phyloP scores from a whole-genome alignment of 2,797 vertebrate genomes.

The Coracias cyanogaster region DNA sequence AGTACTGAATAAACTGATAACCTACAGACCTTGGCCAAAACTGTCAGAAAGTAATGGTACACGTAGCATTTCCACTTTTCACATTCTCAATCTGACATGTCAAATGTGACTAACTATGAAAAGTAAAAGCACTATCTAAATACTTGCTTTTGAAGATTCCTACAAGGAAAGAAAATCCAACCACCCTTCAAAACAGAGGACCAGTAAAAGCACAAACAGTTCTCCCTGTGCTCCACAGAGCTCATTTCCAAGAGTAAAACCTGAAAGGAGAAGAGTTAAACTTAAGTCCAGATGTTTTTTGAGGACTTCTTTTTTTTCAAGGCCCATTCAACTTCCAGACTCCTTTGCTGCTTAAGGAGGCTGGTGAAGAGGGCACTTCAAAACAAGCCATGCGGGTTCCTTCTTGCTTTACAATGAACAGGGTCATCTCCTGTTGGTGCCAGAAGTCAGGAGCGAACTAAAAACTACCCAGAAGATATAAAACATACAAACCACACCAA shows the following conservation, averaged over 20 bases:
- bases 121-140: background rate
- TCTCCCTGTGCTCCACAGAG: background rate
- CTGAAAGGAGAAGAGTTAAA: background rate
- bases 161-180: background rate
- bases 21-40: background rate
- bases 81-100: background rate
- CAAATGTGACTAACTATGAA: background rate
- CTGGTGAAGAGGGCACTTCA: background rate
- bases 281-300: background rate
- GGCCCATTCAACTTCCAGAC: background rate
- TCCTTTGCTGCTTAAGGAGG: background rate
- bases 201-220: background rate
- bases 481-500: background rate
- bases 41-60: background rate
- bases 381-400: accelerated
- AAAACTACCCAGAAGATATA: background rate
- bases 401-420: background rate
- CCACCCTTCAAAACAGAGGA: background rate
- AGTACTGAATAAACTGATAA: background rate
- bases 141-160: background rate
- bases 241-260: accelerated
- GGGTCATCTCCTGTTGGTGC: background rate
- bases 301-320: background rate
- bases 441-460: background rate
- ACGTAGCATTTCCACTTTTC: background rate